These are phyloP conservation scores for Aphaenogaster ashmeadi DNA, from an alignment of 1,140 invertebrate species.

Conservation along the genomic window DNA sequence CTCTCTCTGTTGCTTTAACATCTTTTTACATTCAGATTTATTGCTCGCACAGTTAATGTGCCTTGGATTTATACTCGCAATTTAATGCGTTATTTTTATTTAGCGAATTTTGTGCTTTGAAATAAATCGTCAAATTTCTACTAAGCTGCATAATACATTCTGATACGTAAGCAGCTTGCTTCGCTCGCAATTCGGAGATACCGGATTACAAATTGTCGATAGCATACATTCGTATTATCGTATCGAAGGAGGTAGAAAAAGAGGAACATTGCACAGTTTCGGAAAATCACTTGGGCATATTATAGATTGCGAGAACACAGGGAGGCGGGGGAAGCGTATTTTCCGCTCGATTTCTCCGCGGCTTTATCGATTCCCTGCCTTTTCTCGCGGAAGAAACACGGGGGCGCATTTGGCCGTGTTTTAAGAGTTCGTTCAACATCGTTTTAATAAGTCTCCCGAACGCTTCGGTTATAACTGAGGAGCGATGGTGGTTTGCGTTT, in stretches of 20 bases:
- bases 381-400: constrained; percentile 53
- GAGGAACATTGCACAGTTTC: constrained; percentile 23
- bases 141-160: constrained; percentile 15
- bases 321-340: constrained; percentile 15
- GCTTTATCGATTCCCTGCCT: constrained; percentile 47
- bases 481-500: constrained; percentile 65
- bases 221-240: constrained; percentile 2
- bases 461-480: constrained; percentile 26
- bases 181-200: constrained; percentile 20
- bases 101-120: background rate
- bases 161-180: constrained; percentile 11
- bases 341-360: constrained; percentile 58
- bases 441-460: constrained; percentile 71
- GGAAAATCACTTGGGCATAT: constrained; percentile 52
- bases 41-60: background rate
- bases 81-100: background rate
- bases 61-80: background rate
- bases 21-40: background rate
- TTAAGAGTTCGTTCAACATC: constrained; percentile 62
- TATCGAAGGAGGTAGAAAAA: background rate
- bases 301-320: constrained; percentile 14
- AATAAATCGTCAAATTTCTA: constrained; percentile 11
- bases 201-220: constrained; percentile 16
- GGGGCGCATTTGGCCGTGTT: constrained; percentile 50
- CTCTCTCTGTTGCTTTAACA: background rate